phyloP scores from a whole-genome alignment of 2,113 vertebrate genomes.

The Rhombomys opimus region DNA sequence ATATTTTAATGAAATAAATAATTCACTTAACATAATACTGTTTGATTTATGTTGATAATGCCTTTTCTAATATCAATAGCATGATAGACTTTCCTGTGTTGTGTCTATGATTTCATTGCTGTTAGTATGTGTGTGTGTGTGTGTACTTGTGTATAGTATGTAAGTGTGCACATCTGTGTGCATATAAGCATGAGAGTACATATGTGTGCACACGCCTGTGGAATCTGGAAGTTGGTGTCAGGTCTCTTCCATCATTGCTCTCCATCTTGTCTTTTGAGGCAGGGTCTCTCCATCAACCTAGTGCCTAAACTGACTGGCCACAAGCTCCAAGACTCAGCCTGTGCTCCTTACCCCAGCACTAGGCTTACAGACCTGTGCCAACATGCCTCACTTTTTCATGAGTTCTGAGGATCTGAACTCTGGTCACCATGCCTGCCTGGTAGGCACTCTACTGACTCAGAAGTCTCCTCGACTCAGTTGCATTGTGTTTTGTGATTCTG shows the following conservation, averaged over 20 bases:
- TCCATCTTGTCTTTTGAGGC: neutral
- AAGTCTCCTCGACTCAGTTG: neutral
- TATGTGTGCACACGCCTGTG: neutral
- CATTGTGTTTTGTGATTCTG: conserved; percentile 27
- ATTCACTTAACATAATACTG: neutral
- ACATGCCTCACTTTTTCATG: neutral
- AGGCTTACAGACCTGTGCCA: neutral
- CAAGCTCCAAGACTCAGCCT: neutral
- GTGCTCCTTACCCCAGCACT: neutral
- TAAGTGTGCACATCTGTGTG: neutral
- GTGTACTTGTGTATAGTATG: neutral
- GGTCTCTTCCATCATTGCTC: neutral
- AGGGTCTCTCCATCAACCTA: neutral
- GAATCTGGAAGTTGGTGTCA: neutral
- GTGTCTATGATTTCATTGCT: neutral
- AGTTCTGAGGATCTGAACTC: neutral
- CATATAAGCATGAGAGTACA: neutral
- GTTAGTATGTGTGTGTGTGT: neutral
- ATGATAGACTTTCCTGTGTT: neutral
- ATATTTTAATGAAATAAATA: neutral
- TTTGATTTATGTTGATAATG: neutral
- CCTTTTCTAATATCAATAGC: neutral
- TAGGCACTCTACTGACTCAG: neutral
- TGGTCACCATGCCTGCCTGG: neutral
- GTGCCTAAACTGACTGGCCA: neutral